These are phyloP conservation scores for Acridotheres tristis DNA, from an alignment of 2,797 vertebrate species.

Conservation along the genomic window DNA sequence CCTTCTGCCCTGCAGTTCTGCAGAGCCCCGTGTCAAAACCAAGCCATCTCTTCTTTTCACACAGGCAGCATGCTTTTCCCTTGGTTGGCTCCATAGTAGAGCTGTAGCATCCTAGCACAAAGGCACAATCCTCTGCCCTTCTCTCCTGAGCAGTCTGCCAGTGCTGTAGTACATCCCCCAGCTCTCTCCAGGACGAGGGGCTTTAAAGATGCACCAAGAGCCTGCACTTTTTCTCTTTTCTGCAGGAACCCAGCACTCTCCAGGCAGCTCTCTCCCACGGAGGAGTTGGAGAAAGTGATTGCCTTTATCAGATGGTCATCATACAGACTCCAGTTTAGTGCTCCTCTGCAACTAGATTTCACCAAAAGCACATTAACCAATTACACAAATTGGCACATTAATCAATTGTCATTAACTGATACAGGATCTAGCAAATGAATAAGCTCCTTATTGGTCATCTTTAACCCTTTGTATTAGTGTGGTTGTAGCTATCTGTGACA, in stretches of 20 bases:
- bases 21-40: background rate
- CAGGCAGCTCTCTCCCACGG: background rate
- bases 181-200: background rate
- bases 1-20: background rate
- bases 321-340: background rate
- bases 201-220: background rate
- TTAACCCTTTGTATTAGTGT: background rate
- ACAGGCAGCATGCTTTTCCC: background rate
- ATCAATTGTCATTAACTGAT: slow-evolving; percentile 9
- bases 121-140: background rate
- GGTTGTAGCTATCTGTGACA: background rate
- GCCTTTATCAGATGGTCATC: background rate
- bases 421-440: background rate
- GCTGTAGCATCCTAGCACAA: no score
- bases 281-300: background rate
- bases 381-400: background rate
- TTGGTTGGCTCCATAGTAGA: background rate
- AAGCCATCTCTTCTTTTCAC: background rate
- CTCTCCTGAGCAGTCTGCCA: background rate
- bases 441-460: background rate
- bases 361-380: background rate
- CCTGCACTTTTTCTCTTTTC: background rate
- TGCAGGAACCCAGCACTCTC: background rate
- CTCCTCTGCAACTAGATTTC: background rate
- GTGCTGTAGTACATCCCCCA: background rate